These are phyloP conservation scores for Xerus rutilus DNA, from an alignment of 2,797 vertebrate genomes.

Conservation along the genomic window DNA sequence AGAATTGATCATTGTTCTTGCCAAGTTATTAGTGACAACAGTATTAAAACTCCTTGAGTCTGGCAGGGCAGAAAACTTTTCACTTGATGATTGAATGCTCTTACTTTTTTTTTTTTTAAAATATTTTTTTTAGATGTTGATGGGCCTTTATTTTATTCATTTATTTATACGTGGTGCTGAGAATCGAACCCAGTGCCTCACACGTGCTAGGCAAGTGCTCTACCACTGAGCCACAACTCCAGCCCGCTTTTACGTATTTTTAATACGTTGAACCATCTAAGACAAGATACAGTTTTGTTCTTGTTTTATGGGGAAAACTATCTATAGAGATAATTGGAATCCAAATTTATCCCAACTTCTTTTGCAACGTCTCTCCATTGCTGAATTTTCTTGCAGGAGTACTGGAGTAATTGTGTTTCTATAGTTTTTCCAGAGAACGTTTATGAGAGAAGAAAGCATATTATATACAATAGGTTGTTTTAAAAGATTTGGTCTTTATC, in stretches of 20 bases:
- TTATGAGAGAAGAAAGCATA: slow-evolving; percentile 15
- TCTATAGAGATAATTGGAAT: slow-evolving; percentile 37
- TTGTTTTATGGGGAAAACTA: slow-evolving; percentile 55
- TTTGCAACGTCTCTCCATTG: background rate
- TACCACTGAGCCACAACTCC: too few species aligned
- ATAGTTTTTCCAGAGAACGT: slow-evolving; percentile 46
- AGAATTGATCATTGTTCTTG: slow-evolving; percentile 59
- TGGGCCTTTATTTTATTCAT: too few species aligned
- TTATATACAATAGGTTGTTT: slow-evolving; percentile 3
- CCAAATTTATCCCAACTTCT: background rate
- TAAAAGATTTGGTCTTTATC: slow-evolving; percentile 13
- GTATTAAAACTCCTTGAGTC: slow-evolving; percentile 53
- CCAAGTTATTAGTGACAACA: background rate
- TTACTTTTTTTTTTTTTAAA: too few species aligned
- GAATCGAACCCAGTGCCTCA: too few species aligned
- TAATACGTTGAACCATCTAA: slow-evolving; percentile 29
- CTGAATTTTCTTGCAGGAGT: background rate
- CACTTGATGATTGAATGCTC: slow-evolving; percentile 48
- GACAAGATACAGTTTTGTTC: slow-evolving; percentile 48
- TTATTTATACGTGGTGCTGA: too few species aligned
- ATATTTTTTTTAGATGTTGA: too few species aligned
- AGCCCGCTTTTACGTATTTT: too few species aligned
- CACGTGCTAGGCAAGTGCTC: too few species aligned
- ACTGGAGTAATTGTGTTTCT: slow-evolving; percentile 10
- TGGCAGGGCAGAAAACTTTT: slow-evolving; percentile 52